These are phyloP conservation scores for Bergia sp. DNA, from an alignment of 92 coral and sea anemone genomes.

Conservation along the genomic window DNA sequence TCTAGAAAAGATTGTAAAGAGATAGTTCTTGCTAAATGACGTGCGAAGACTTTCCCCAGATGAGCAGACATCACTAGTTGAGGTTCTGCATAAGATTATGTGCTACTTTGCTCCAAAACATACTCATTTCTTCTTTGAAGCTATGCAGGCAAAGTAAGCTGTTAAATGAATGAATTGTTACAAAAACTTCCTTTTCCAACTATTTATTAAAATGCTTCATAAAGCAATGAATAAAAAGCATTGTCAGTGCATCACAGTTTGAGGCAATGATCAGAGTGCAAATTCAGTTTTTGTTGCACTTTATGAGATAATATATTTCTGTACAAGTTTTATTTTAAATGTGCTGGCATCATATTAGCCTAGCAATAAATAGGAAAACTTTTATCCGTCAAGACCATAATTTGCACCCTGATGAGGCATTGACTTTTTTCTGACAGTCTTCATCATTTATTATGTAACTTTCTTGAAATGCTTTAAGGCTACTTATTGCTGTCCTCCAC, in stretches of 20 bases:
- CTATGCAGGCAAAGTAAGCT: conserved; percentile 35
- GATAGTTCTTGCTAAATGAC: conserved; percentile 9
- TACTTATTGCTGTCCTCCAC: neutral
- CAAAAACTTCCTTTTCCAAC: neutral
- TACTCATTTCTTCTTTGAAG: conserved; percentile 30
- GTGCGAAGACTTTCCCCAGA: conserved; percentile 18
- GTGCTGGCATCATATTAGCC: neutral
- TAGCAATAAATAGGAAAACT: neutral
- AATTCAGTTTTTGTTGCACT: neutral
- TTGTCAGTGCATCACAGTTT: neutral
- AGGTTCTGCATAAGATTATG: conserved; percentile 33
- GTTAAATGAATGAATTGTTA: neutral
- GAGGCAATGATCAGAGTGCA: neutral
- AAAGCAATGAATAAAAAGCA: neutral
- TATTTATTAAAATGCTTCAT: neutral
- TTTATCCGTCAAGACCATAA: too few relatives aligned
- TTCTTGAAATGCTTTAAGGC: neutral
- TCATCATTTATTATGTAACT: too few relatives aligned
- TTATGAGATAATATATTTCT: neutral
- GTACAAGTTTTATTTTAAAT: neutral
- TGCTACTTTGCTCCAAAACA: conserved; percentile 27
- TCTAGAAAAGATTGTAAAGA: neutral
- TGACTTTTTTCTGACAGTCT: too few relatives aligned
- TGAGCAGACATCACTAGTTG: conserved; percentile 26
- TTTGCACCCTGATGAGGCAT: too few relatives aligned